A percentile compares a stretch with the other conserved stretches of the same genome.
Evolutionary conservation across 2,888 invertebrate species (phyloP).

Genomic region (Caenorhabditis sulstoni): DNA sequence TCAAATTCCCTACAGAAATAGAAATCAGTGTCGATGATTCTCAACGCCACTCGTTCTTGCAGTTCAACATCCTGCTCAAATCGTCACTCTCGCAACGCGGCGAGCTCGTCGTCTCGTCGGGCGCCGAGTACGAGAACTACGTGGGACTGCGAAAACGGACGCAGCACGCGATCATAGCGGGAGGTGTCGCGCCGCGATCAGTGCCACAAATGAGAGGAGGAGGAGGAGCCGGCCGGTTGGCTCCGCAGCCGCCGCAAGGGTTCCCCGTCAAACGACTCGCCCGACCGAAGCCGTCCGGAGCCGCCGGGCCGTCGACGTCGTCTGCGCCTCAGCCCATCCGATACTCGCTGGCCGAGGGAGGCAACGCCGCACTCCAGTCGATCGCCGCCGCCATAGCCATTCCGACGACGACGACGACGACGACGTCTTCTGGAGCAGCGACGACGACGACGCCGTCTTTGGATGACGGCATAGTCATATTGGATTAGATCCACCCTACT

Average conservation of each 20-base stretch:
- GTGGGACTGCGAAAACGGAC: conserved; percentile 17
- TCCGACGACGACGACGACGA: background rate
- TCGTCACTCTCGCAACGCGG: conserved; percentile 6
- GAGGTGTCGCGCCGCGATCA: too few relatives aligned
- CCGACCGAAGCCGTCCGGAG: background rate
- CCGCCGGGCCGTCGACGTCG: background rate
- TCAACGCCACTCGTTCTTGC: too few relatives aligned
- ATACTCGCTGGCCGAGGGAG: background rate
- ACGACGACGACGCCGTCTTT: too few relatives aligned
- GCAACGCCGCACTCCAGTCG: background rate
- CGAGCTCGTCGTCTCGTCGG: conserved; percentile 36
- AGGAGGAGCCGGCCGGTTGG: too few relatives aligned
- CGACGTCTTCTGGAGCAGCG: too few relatives aligned
- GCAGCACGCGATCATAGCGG: background rate
- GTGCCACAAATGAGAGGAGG: too few relatives aligned
- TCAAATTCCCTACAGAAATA: too few relatives aligned
- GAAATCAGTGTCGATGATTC: too few relatives aligned
- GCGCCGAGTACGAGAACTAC: conserved; percentile 20
- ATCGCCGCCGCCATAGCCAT: background rate
- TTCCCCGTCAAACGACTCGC: too few relatives aligned
- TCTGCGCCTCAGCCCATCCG: background rate
- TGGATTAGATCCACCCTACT: too few relatives aligned
- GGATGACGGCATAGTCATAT: too few relatives aligned
- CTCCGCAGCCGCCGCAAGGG: too few relatives aligned
- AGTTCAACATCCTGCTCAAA: conserved; percentile 46